Evolutionary conservation across 2,888 invertebrate genomes (phyloP).

Genomic region (Baronia brevicornis): DNA sequence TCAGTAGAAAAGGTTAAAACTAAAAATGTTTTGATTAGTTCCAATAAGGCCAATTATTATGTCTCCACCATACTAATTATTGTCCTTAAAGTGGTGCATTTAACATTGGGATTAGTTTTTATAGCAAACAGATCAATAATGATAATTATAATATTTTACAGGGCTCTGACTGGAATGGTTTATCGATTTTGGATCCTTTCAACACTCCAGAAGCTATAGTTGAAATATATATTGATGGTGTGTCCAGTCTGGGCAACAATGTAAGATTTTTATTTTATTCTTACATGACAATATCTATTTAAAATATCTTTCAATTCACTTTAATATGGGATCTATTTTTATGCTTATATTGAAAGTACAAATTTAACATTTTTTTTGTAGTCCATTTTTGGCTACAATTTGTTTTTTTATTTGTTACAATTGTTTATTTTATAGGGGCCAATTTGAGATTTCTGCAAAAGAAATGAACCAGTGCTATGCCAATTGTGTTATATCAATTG

Average conservation of each 20-base stretch:
- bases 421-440: no score
- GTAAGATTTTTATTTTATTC: constrained; percentile 33
- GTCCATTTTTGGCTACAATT: background rate
- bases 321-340: no score
- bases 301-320: no score
- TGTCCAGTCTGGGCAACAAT: constrained; percentile 65
- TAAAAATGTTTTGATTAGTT: constrained; percentile 1
- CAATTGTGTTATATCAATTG: no score
- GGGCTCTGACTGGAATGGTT: constrained; percentile 81
- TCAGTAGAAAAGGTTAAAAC: constrained; percentile 78
- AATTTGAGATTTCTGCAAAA: no score
- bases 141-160: constrained; percentile 29
- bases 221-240: constrained; percentile 81
- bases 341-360: no score
- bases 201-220: constrained; percentile 82
- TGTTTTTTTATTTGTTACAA: no score
- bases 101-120: background rate
- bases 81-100: background rate
- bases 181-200: constrained; percentile 82
- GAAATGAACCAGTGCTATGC: no score
- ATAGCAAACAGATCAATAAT: background rate
- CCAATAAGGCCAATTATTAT: background rate
- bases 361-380: background rate
- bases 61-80: background rate
- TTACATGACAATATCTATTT: no score